phyloP scores from a whole-genome alignment of 2,797 vertebrate species.

The Falco berigora region DNA sequence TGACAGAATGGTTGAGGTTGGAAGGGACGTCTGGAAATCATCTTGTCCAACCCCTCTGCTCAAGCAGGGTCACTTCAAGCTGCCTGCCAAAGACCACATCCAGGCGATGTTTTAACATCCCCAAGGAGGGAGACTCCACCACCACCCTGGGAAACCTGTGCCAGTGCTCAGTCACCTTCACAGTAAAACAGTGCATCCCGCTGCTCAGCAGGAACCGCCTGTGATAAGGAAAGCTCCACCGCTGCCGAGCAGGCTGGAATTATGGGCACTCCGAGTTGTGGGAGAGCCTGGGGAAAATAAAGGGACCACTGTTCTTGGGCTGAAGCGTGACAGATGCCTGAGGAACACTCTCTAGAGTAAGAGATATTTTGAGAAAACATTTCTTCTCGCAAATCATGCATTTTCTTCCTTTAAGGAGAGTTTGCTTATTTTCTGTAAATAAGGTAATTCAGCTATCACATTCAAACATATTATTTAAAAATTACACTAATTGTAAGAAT shows the following conservation, averaged over 20 bases:
- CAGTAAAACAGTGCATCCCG: background rate
- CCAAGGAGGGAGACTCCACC: background rate
- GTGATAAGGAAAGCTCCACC: background rate
- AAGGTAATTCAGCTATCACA: background rate
- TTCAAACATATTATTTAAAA: background rate
- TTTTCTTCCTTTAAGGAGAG: background rate
- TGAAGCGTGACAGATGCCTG: background rate
- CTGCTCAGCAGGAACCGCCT: background rate
- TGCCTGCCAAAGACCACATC: accelerated
- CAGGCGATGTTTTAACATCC: background rate
- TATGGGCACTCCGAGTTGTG: background rate
- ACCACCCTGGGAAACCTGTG: no score
- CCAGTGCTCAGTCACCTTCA: no score
- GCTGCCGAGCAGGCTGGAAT: background rate
- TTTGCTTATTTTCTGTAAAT: background rate
- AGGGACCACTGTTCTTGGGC: background rate
- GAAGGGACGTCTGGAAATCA: background rate
- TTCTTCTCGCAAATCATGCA: background rate
- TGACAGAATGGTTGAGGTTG: no score
- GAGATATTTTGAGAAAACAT: background rate
- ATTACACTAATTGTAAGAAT: background rate
- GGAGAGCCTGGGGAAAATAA: background rate
- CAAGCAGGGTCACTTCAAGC: background rate
- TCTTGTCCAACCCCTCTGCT: background rate
- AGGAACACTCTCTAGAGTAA: background rate